Percentiles rank a stretch among this genome's conserved stretches.
Conservation (phyloP, 2,113 vertebrate species). For the Coryphaenoides rupestris region DNA sequence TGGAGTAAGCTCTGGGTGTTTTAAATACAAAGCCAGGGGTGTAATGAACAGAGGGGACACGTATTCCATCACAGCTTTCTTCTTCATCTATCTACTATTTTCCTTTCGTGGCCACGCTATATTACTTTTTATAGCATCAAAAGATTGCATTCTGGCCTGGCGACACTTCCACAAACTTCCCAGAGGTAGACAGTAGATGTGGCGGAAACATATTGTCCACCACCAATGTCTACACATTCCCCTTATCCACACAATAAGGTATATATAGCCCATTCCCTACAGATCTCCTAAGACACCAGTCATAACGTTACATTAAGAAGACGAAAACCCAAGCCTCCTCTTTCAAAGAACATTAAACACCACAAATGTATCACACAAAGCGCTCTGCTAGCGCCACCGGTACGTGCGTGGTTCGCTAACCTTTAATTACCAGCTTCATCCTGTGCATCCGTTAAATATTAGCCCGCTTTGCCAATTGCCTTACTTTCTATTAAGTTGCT, state of each 20-base stretch:
- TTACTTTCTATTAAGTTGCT: constrained; percentile 33
- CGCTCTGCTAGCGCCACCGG: not conserved
- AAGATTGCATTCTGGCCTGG: too few relatives aligned
- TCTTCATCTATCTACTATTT: too few relatives aligned
- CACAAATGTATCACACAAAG: not conserved
- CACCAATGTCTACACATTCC: not conserved
- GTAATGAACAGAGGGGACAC: too few relatives aligned
- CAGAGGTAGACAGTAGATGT: not conserved
- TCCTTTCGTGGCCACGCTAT: too few relatives aligned
- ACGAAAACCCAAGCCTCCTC: not conserved
- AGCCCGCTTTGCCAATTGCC: constrained; percentile 24
- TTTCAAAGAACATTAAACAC: not conserved
- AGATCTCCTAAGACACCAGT: not conserved
- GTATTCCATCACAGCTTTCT: too few relatives aligned
- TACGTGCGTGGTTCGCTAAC: not conserved
- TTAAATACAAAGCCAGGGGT: too few relatives aligned
- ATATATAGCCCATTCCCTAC: not conserved
- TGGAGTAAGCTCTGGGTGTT: too few relatives aligned
- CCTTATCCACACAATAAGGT: not conserved
- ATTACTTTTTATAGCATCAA: too few relatives aligned
- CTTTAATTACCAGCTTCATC: constrained; percentile 22
- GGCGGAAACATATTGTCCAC: not conserved
- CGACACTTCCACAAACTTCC: too few relatives aligned
- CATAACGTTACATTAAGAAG: not conserved
- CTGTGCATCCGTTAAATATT: constrained; percentile 23